Evolutionary conservation across 2,888 invertebrate genomes (phyloP).

Genomic region (Anoplius nigerrimus): DNA sequence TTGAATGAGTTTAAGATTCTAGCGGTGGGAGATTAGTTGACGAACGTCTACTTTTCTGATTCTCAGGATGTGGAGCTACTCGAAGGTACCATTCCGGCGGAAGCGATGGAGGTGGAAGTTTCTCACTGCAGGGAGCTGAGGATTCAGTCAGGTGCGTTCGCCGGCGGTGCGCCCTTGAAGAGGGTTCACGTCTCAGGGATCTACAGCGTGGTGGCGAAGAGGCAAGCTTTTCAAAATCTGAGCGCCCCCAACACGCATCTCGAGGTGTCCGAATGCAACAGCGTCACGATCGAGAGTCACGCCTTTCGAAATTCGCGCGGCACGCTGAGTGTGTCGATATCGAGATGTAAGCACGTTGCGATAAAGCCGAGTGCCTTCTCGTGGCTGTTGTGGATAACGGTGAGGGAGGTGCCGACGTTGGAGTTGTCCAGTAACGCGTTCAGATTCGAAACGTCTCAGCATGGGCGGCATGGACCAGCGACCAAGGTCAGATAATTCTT

Average conservation of each 20-base stretch:
- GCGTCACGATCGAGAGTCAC: slow-evolving; percentile 79
- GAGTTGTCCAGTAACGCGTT: slow-evolving; percentile 80
- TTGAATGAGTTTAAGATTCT: too few species aligned
- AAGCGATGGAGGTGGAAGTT: slow-evolving; percentile 79
- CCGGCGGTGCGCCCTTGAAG: slow-evolving; percentile 77
- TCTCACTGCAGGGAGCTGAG: slow-evolving; percentile 78
- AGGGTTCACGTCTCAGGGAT: slow-evolving; percentile 78
- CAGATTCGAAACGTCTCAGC: slow-evolving; percentile 78
- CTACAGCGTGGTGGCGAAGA: slow-evolving; percentile 77
- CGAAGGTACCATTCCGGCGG: slow-evolving; percentile 78
- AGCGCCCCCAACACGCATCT: slow-evolving; percentile 79
- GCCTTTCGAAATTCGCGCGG: slow-evolving; percentile 81
- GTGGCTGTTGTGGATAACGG: slow-evolving; percentile 80
- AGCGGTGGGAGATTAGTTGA: too few species aligned
- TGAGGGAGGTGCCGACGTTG: slow-evolving; percentile 78
- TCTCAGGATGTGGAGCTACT: slow-evolving; percentile 70
- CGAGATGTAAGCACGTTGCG: slow-evolving; percentile 78
- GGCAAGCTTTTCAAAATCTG: slow-evolving; percentile 79
- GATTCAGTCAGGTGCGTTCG: slow-evolving; percentile 79
- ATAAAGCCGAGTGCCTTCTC: slow-evolving; percentile 82
- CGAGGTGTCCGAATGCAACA: slow-evolving; percentile 79
- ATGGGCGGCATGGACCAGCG: slow-evolving; percentile 81
- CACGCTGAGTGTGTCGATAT: slow-evolving; percentile 80
- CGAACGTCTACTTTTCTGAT: slow-evolving; percentile 4
- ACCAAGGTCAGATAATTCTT: slow-evolving; percentile 63